Conservation (phyloP, 2,797 vertebrate genomes). For the Linurgus olivaceus region DNA sequence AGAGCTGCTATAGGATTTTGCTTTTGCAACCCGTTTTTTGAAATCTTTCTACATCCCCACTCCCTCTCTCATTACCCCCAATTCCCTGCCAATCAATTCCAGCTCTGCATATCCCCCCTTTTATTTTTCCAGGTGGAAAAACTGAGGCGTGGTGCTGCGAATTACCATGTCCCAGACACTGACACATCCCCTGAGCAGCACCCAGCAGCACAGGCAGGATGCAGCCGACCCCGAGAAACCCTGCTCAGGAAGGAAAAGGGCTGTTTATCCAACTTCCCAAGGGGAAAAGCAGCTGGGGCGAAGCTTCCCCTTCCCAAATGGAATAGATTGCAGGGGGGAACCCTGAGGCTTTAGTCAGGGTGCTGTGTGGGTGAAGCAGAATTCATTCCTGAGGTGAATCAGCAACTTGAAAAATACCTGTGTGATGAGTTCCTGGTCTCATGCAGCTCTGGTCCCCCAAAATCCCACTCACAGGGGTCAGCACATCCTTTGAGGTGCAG, state of each 20-base stretch:
- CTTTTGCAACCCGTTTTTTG: background rate
- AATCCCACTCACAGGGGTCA: background rate
- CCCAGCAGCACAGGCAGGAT: background rate
- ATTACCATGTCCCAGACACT: rapidly evolving
- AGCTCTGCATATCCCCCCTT: background rate
- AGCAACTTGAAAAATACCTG: background rate
- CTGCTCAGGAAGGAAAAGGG: constrained; percentile 24
- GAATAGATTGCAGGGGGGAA: background rate
- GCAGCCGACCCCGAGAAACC: background rate
- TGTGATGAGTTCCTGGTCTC: background rate
- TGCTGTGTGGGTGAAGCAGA: background rate
- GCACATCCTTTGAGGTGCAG: background rate
- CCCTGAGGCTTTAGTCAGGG: background rate
- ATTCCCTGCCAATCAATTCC: background rate
- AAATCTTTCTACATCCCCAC: background rate
- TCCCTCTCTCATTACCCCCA: background rate
- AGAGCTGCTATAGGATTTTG: background rate
- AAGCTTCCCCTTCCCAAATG: constrained; percentile 5
- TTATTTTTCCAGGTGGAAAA: background rate
- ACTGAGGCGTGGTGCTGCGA: rapidly evolving
- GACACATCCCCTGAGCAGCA: background rate
- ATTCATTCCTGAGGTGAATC: background rate
- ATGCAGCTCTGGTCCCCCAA: background rate
- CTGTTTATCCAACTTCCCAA: constrained; percentile 16
- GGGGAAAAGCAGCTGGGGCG: background rate